Percentiles rank a stretch among this genome's conserved stretches.
These are phyloP conservation scores for Pitta sordida DNA, from an alignment of 2,113 vertebrate species.

Conservation along the genomic window DNA sequence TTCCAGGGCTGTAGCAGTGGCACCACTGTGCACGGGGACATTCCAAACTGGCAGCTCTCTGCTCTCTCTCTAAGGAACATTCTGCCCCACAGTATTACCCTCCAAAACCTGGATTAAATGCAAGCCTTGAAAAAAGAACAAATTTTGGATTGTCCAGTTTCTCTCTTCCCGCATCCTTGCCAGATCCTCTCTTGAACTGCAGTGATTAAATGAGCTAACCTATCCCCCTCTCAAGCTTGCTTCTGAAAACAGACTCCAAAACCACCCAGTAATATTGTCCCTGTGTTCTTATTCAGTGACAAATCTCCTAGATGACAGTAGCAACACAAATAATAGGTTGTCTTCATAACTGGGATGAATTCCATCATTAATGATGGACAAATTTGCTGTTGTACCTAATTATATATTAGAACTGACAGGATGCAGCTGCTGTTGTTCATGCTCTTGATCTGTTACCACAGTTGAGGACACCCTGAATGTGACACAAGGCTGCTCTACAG, in stretches of 20 bases:
- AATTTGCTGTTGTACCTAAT: background rate
- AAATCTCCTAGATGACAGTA: background rate
- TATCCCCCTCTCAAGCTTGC: background rate
- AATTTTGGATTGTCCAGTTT: background rate
- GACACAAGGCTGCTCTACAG: background rate
- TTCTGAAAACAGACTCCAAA: background rate
- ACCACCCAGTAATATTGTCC: background rate
- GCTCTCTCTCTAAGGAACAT: background rate
- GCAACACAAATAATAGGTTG: background rate
- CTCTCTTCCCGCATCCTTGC: background rate
- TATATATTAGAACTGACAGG: background rate
- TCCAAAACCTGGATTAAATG: background rate
- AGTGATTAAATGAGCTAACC: background rate
- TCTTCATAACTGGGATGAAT: background rate
- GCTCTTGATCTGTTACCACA: background rate
- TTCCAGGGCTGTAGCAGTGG: background rate
- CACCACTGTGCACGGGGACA: background rate
- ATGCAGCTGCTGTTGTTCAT: constrained; percentile 7
- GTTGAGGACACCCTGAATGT: background rate
- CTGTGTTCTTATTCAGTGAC: background rate
- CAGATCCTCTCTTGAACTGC: background rate
- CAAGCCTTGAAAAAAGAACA: background rate
- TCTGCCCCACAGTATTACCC: background rate
- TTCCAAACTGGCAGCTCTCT: background rate
- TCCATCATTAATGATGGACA: background rate